A percentile compares a stretch with the other conserved stretches of the same genome.
Conservation (phyloP, 2,113 vertebrate species). For the Coryphaenoides rupestris region DNA sequence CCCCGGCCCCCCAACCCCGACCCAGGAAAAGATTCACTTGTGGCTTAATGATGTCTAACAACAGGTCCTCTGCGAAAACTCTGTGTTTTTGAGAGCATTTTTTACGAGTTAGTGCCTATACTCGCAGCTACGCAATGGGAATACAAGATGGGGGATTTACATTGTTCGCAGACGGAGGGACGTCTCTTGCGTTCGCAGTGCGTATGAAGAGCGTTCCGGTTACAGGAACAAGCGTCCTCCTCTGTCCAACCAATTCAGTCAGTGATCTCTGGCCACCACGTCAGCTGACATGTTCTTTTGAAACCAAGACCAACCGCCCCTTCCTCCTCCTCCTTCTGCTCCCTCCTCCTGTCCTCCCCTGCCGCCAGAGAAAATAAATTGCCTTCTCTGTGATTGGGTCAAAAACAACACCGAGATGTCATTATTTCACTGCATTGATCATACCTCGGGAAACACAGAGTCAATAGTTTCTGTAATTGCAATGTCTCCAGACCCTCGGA, state of each 20-base stretch:
- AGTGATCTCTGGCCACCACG: slow-evolving; percentile 57
- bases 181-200: slow-evolving; percentile 20
- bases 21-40: slow-evolving; percentile 20
- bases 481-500: slow-evolving; percentile 63
- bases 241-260: slow-evolving; percentile 10
- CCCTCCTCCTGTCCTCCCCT: too few species aligned
- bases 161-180: neutral
- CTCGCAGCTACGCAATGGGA: neutral
- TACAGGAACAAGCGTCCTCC: slow-evolving; percentile 45
- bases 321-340: neutral
- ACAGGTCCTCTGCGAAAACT: slow-evolving; percentile 19
- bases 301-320: slow-evolving; percentile 27
- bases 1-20: too few species aligned
- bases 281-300: slow-evolving; percentile 61
- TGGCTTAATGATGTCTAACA: neutral
- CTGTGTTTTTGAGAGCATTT: too few species aligned
- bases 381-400: slow-evolving; percentile 75
- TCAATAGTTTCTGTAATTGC: slow-evolving; percentile 81
- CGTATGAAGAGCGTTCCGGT: slow-evolving; percentile 8
- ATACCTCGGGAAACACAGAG: slow-evolving; percentile 76
- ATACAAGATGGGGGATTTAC: neutral
- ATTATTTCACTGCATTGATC: slow-evolving; percentile 80
- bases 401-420: slow-evolving; percentile 79
- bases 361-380: slow-evolving; percentile 80
- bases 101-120: neutral